Evolutionary conservation across 2,113 vertebrate species (phyloP).

Genomic region (Sclerurus mexicanus): DNA sequence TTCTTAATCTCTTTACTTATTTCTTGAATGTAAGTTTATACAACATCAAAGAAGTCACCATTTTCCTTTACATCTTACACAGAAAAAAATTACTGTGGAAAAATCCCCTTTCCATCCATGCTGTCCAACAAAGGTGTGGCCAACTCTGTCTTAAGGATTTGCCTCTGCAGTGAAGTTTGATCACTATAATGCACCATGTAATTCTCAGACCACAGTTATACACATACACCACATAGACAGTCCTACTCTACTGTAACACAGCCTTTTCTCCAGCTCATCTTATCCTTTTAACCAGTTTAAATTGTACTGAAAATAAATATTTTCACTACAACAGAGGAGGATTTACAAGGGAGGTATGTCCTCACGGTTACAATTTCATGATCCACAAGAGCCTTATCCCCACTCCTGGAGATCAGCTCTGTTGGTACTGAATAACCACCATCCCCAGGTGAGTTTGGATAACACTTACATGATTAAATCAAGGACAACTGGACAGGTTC

Average conservation of each 20-base stretch:
- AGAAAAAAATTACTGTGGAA: background rate
- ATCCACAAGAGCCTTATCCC: background rate
- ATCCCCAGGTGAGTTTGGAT: background rate
- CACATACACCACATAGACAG: background rate
- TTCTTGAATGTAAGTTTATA: background rate
- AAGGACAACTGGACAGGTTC: background rate
- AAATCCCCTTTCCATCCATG: background rate
- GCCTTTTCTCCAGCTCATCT: background rate
- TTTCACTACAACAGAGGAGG: background rate
- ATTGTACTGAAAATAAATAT: background rate
- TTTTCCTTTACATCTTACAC: background rate
- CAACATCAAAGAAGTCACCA: background rate
- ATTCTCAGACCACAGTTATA: background rate
- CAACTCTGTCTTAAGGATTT: background rate
- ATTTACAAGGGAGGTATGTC: background rate
- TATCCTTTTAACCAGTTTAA: background rate
- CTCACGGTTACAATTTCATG: background rate
- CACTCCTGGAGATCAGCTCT: background rate
- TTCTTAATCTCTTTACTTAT: background rate
- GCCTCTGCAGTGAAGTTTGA: background rate
- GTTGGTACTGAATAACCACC: background rate
- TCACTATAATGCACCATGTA: background rate
- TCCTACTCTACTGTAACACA: background rate
- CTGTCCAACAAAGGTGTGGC: background rate
- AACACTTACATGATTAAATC: background rate